Base-by-base conservation (phyloP, 2,888 invertebrate species). In the Masnerella sp. region DNA sequence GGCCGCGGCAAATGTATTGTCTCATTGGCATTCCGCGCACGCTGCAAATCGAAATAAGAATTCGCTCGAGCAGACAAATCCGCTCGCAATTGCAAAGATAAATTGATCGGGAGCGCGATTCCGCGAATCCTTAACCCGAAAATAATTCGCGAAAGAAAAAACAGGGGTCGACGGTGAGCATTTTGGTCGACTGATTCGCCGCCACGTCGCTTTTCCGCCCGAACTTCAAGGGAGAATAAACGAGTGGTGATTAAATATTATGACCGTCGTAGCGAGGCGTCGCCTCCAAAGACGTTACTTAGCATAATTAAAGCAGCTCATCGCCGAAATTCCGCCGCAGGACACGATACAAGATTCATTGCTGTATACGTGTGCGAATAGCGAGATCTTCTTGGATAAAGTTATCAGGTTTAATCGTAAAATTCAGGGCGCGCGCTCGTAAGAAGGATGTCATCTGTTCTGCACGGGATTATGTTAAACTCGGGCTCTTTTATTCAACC, bases 201-300 rank as follows among this genome's bases (percentile, higher is more conserved):
- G 30, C 49, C 56, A 14, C 38, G 18, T 77, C 76, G 77, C 79
- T 81, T 80, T 72, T 75, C 78, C 65, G 73, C 52, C 67, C 73
- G 76, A 74, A 78, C 71, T 81, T 80, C 71, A 59, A 64, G 80
- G 78, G 78, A 79, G 79, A 83, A 82, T 82, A 81, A 85, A 85
- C 83, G 85, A 82, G 81, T 83, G 80, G 85, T 84, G 86, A 87
- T 87, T 86, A 86, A 86, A 87, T 87, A 87, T 87, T 87, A 86
- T 87, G 87, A 87, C 85, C 85, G 81, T 82, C 82, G 83, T 79
- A 81, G 83, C 77, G 76, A 81, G 77, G 78, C 79, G 78, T 79
- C 75, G 75, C 80, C 79, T 78, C 77, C 76, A 80, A 78, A 80
- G 81, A 82, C 82, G 82, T 85, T 84, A 87, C 86, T 87, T 86